These are phyloP conservation scores for Urechis unicinctus DNA, from an alignment of 2,888 invertebrate genomes.

Conservation along the genomic window DNA sequence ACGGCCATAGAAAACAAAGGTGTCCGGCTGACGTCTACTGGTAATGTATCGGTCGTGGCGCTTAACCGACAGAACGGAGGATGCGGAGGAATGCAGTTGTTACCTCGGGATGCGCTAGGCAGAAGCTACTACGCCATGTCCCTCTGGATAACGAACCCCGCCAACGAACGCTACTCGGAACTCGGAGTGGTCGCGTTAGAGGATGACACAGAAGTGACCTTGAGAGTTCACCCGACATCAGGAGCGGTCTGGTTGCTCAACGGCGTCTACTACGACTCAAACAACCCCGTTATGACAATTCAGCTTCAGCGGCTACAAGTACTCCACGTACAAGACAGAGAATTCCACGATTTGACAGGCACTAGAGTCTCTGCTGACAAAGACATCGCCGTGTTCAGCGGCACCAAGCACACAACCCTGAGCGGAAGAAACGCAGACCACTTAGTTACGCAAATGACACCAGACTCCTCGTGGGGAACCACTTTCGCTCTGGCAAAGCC, in stretches of 20 bases:
- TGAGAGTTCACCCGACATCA: neutral
- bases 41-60: neutral
- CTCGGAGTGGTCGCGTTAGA: neutral
- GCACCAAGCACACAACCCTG: neutral
- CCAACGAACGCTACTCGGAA: neutral
- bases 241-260: neutral
- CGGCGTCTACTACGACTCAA: neutral
- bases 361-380: neutral
- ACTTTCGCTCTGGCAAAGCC: neutral
- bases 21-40: neutral
- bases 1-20: too few relatives aligned
- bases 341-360: neutral
- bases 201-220: neutral
- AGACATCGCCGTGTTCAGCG: neutral
- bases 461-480: neutral
- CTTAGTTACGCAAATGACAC: neutral
- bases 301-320: neutral
- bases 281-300: neutral
- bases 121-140: neutral
- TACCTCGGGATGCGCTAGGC: neutral
- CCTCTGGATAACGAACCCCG: neutral
- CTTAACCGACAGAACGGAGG: neutral
- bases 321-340: neutral
- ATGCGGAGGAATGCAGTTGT: neutral
- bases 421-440: neutral